Base-by-base conservation (phyloP, 2,797 vertebrate species). In the Sebastes trivittatus region DNA sequence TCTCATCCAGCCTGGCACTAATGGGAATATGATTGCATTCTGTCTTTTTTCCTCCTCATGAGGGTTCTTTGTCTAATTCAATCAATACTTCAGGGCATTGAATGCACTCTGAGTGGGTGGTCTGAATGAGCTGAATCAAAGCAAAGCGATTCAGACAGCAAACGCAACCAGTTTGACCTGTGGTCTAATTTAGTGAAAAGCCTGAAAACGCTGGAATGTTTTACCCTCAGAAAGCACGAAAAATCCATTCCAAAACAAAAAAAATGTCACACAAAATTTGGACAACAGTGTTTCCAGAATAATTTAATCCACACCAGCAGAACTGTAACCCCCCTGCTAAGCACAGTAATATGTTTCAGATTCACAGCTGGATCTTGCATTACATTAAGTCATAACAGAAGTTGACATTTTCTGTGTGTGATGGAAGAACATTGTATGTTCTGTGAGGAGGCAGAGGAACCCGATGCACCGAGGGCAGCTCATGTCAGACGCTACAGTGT, bases 11-110 rank as follows among this genome's bases (percentile, higher is more conserved):
- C 78, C 83, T 75, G 80, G 64, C 78, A 68, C 90, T 95, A 95
- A 95, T 94, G 93, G 90, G 92, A 95, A 95, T 95, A 94, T 93
- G 93, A 95, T 94, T 94, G 93, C 92, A 91, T 94, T 94, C 91
- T 88, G 76, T 84, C 83, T 90, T 85, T 94, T 91, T 85, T 93
- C 91, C 86, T 88, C 86, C 89, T 91, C 90, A 74, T 80, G 89
- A 92, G 92, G 82, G 84, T 93, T 93, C 94, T 94, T 96, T 95
- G 94, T 95, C 90, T 94, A 94, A 94, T 95, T 93, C 90, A 94
- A 91, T 95, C 94, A 94, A 94, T 91, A 92, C 86, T 87, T 91
- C 81, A 77, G 88, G 87, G 85, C 77, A 75, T 92, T 93, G 91
- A 94, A 83, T 89, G 88, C 71, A 42, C 83, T 88, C 82, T 88